phyloP scores from a whole-genome alignment of 2,888 invertebrate species.

The Hemithea aestivaria region DNA sequence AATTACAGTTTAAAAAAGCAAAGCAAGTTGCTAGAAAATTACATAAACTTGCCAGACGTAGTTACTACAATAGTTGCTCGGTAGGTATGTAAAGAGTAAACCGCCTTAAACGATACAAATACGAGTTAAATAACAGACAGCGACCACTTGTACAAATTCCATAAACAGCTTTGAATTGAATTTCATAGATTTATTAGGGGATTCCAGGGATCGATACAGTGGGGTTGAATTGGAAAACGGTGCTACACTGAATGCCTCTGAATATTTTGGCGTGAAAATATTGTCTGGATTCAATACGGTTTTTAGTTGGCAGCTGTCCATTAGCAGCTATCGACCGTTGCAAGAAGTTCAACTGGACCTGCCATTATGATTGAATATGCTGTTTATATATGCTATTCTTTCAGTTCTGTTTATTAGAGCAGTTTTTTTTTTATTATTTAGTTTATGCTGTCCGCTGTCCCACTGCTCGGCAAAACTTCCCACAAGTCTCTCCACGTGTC shows the following conservation, averaged over 20 bases:
- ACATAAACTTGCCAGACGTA: too few species aligned
- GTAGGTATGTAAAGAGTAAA: too few species aligned
- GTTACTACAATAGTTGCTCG: too few species aligned
- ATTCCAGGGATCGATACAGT: conserved; percentile 7
- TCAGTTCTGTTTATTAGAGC: too few species aligned
- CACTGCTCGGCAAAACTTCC: too few species aligned
- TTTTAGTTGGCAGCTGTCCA: conserved; percentile 55
- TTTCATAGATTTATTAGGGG: conserved; percentile 6
- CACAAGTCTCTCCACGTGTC: too few species aligned
- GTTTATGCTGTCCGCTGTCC: too few species aligned
- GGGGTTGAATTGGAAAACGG: conserved; percentile 14
- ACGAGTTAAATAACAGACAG: not conserved
- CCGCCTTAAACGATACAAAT: too few species aligned
- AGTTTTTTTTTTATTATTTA: too few species aligned
- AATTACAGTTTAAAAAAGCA: too few species aligned
- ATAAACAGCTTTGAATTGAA: conserved; percentile 3
- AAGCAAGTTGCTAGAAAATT: too few species aligned
- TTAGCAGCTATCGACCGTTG: conserved; percentile 44
- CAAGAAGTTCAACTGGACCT: conserved; percentile 30
- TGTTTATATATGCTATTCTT: not conserved
- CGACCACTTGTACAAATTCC: conserved; percentile 3
- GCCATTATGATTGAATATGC: conserved; percentile 21
- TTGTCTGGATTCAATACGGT: conserved; percentile 33
- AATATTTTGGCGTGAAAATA: conserved; percentile 44
- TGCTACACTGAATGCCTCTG: conserved; percentile 20